Conservation (phyloP, 2,113 vertebrate species). For the Cranoglanis bouderius region DNA sequence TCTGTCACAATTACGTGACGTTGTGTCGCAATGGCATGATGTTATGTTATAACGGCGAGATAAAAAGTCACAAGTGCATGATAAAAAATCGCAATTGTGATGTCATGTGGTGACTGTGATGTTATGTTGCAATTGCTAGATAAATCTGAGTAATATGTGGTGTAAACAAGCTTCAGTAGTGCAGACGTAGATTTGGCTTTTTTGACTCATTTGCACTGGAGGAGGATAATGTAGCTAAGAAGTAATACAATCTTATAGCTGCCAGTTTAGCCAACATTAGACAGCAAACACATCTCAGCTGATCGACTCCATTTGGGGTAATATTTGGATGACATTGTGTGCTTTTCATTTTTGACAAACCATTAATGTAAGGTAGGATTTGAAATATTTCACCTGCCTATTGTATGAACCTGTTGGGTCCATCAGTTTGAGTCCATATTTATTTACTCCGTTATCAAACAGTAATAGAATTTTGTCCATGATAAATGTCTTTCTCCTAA, state of each 20-base stretch:
- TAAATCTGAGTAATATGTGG: neutral
- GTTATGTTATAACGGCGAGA: neutral
- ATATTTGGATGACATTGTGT: neutral
- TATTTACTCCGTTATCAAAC: neutral
- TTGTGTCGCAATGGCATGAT: neutral
- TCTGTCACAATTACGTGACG: neutral
- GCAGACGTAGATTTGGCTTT: neutral
- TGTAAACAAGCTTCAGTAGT: neutral
- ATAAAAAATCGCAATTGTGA: neutral
- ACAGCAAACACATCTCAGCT: too few relatives aligned
- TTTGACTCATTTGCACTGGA: neutral
- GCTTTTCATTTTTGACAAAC: neutral
- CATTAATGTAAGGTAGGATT: neutral
- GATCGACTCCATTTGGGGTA: neutral
- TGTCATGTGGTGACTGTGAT: neutral
- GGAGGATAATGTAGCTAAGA: neutral
- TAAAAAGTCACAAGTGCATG: neutral
- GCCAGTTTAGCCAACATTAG: neutral
- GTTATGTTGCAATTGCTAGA: neutral
- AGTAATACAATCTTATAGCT: neutral
- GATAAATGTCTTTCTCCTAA: constrained; percentile 18
- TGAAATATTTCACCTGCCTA: neutral
- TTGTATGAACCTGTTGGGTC: neutral
- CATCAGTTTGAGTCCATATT: neutral
- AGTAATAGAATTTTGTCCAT: constrained; percentile 1